Base-by-base conservation (phyloP, 2,888 invertebrate species). In the Thereva nobilitata region DNA sequence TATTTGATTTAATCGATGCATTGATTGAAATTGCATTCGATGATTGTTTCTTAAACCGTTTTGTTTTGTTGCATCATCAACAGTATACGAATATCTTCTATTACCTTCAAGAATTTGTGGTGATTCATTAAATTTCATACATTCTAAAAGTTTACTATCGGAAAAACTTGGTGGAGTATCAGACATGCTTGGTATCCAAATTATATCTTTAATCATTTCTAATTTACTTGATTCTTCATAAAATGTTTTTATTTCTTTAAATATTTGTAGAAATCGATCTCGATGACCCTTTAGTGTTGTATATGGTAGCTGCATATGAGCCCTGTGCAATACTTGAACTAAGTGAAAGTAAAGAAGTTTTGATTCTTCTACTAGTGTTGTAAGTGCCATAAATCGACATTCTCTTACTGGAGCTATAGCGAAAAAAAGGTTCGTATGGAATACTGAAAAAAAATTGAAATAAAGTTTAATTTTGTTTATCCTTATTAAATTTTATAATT, bases 371-470 rank as follows among this genome's bases (percentile, higher is more conserved):
- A 96, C 93, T 77, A 94, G 93, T 12, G 94, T 92, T 71, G 99
- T 95, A 64, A 99, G 84, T 1, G 99, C 98, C 6, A 97, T 94
- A 64, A 99, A 84, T 47, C 97, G 88, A 79, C 98, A 99, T 81
- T 99, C 98, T 0, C 98, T 98, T 70, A 93, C 91, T 69, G 90
- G 91, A 0, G 97, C 97, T 95, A 98, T 97, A 4, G 98, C 99
- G 80, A 95, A 96, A 50, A 96, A 92, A 47, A 94, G 88, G 2
- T 95, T 93, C 82, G 91, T 90, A 73, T 91, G 91, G 83, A 96
- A 97, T 70, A 98, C 97, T 94, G 75, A 70, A 83, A 82, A 64
- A 70, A 59, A 67, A 59, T 10, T 35, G 67, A 34, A 63, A 55
- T 44, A 42, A 50, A 56, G 37, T 42, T 3, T 42, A n/a, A 3